Base-by-base conservation (phyloP, 2,113 vertebrate genomes). In the Steatornis caripensis region DNA sequence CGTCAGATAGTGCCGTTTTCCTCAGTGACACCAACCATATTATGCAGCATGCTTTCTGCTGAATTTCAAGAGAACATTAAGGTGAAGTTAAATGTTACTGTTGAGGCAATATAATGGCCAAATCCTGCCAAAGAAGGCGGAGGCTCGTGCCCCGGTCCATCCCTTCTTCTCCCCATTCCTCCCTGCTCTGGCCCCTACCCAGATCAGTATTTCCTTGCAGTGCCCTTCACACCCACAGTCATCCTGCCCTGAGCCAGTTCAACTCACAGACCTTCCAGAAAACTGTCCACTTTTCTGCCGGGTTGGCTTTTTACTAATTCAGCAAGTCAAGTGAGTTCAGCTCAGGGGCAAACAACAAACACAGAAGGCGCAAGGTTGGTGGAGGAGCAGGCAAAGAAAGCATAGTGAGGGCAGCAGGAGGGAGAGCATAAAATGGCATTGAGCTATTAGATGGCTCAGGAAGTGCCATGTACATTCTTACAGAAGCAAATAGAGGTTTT, bases 1-100 rank as follows among this genome's bases (percentile, higher is more conserved):
- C 14, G 36, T 49, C 43, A 72, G 41, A 22, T 36, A 26, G 6
- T 7, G 22, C 60, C 58, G 17, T 74, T 76, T 71, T 54, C 39
- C 20, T 27, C 0, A 0, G 26, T n/a, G 72, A 20, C 15, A 2
- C 2, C 15, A 8, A 26, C 13, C 7, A 4, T 29, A 7, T 39
- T 61, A 32, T 20, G 30, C 41, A 74, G 20, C 32, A 60, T n/a
- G n/a, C 74, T 57, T 89, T 60, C 68, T 77, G 68, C 39, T 69
- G 34, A 51, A 60, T 77, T 75, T 70, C 23, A 48, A 41, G 23
- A 53, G 8, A 24, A 23, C 17, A 6, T 43, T 48, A 41, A 84
- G 49, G 30, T n/a, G 32, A 74, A 74, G 19, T 61, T 66, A n/a
- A 21, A 23, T 26, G 5, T 27, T 54, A 60, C 22, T 20, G 6